phyloP scores from a whole-genome alignment of 2,797 vertebrate species.

The Chromobotia macracanthus region DNA sequence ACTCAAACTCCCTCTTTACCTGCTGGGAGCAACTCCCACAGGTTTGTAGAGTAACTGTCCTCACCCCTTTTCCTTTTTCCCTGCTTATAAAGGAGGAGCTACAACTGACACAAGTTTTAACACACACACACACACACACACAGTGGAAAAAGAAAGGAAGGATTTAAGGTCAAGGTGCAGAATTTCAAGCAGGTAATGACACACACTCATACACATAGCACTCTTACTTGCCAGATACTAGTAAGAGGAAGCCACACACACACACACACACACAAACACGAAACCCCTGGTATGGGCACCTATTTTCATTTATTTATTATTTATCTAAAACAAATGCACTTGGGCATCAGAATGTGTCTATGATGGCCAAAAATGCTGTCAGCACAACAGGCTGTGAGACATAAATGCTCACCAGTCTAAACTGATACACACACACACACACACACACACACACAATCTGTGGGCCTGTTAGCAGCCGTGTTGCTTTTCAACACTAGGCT shows the following conservation, averaged over 20 bases:
- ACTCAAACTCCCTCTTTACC: slow-evolving; percentile 17
- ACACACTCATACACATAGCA: not conserved
- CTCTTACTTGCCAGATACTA: slow-evolving; percentile 23
- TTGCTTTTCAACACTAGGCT: slow-evolving; percentile 19
- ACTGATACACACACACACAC: not conserved
- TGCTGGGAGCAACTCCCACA: not conserved
- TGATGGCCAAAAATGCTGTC: not conserved
- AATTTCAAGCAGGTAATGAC: slow-evolving; percentile 58
- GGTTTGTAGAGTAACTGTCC: slow-evolving; percentile 9
- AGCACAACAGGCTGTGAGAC: not conserved
- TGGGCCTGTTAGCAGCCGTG: not conserved
- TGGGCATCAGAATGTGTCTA: not conserved
- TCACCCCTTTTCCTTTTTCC: slow-evolving; percentile 3
- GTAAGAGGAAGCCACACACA: slow-evolving; percentile 41
- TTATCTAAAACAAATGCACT: not conserved
- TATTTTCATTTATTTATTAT: slow-evolving; percentile 7
- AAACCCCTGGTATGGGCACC: not conserved
- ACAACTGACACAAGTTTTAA: slow-evolving; percentile 42
- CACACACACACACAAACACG: not conserved
- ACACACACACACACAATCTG: too few relatives aligned
- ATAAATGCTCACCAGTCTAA: not conserved
- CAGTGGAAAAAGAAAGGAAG: slow-evolving; percentile 27
- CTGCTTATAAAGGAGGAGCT: slow-evolving; percentile 38
- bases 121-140: slow-evolving; percentile 25
- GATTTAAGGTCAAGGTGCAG: slow-evolving; percentile 51